phyloP scores from a whole-genome alignment of 2,797 vertebrate genomes.

The Hyperoplus immaculatus region DNA sequence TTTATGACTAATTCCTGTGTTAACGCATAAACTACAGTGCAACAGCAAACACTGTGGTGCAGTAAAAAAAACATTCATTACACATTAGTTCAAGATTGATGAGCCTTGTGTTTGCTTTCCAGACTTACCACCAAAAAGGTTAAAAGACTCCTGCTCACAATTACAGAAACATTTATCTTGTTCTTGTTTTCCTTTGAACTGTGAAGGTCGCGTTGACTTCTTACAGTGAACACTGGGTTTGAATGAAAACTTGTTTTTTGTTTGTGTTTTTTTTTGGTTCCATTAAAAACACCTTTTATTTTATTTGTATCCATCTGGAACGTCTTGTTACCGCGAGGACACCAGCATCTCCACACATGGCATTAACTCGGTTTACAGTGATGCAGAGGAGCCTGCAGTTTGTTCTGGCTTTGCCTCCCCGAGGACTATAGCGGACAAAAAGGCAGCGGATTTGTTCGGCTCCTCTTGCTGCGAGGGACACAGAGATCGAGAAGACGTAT shows the following conservation, averaged over 20 bases:
- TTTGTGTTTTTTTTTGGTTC: not conserved
- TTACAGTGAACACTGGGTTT: conserved; percentile 8
- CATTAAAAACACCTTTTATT: conserved; percentile 29
- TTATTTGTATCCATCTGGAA: conserved; percentile 26
- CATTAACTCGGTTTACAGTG: conserved; percentile 54
- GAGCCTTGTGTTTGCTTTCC: conserved; percentile 14
- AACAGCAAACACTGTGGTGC: conserved; percentile 28
- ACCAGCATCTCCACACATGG: conserved; percentile 45
- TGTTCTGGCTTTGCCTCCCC: conserved; percentile 62
- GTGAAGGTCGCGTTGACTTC: conserved; percentile 52
- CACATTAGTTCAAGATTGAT: conserved; percentile 32
- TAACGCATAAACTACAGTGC: conserved; percentile 22
- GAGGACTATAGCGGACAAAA: conserved; percentile 71
- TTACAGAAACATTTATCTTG: conserved; percentile 35
- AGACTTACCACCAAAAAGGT: conserved; percentile 10
- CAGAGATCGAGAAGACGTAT: conserved; percentile 80
- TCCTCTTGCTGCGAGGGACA: conserved; percentile 74
- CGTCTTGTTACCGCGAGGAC: conserved; percentile 37
- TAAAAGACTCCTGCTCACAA: conserved; percentile 49
- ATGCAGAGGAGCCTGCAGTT: conserved; percentile 55
- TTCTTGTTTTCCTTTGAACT: conserved; percentile 47
- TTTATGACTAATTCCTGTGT: conserved; percentile 36
- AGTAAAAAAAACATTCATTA: conserved; percentile 26
- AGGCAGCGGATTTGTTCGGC: conserved; percentile 74
- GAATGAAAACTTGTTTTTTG: conserved; percentile 3